phyloP scores from a whole-genome alignment of 2,888 invertebrate genomes.

The Hirtodrosophila cameraria region DNA sequence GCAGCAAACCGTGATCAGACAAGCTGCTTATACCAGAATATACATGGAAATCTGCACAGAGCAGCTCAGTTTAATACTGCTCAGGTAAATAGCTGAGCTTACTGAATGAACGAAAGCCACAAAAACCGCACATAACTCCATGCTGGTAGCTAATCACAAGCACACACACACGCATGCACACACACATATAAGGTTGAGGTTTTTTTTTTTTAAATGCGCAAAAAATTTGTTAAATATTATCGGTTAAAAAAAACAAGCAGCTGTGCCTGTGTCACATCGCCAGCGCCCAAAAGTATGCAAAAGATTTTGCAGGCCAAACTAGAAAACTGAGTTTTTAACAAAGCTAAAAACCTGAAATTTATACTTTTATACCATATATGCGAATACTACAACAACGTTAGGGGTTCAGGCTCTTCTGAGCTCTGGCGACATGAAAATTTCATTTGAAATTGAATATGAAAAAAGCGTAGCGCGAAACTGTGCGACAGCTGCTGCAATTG shows the following conservation, averaged over 20 bases:
- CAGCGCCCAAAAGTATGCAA: constrained; percentile 52
- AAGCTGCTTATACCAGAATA: constrained; percentile 47
- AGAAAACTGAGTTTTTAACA: constrained; percentile 55
- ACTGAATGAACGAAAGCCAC: constrained; percentile 42
- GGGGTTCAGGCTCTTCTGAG: constrained; percentile 1
- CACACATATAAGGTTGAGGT: not conserved
- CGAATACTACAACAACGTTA: too few relatives aligned
- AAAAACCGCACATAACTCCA: constrained; percentile 59
- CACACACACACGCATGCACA: constrained; percentile 5
- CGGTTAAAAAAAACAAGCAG: constrained; percentile 16
- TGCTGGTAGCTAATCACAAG: constrained; percentile 33
- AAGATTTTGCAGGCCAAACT: constrained; percentile 46
- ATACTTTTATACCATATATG: too few relatives aligned
- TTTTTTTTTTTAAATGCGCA: constrained; percentile 1
- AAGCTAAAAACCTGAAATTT: constrained; percentile 56
- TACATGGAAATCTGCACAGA: constrained; percentile 54
- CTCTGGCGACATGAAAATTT: constrained; percentile 65
- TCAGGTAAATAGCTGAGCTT: constrained; percentile 67
- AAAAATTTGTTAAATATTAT: constrained; percentile 26
- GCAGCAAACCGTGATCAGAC: constrained; percentile 30
- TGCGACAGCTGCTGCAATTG: constrained; percentile 75
- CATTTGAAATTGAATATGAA: constrained; percentile 75
- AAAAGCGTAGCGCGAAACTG: constrained; percentile 36
- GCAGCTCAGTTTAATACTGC: constrained; percentile 64
- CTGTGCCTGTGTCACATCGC: constrained; percentile 12